Evolutionary conservation across 2,113 vertebrate genomes (phyloP), one percentile per base, ranked within the genome.

Genomic region (Empidonax traillii): DNA sequence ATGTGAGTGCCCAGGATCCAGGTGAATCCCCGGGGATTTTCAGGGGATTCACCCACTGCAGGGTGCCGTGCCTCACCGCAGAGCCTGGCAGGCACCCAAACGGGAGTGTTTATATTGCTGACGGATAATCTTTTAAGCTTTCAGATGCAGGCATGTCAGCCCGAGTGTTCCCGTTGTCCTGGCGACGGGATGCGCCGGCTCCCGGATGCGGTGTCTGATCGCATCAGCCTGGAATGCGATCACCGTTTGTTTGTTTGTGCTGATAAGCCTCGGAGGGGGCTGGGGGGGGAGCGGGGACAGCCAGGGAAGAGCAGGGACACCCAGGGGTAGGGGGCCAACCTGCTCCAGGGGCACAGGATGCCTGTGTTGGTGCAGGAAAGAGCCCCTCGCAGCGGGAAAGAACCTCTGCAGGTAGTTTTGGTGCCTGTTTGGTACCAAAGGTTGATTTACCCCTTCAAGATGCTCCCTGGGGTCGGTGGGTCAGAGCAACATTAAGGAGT

Each of bases 121-220:
- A 56, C 1, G 47, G 94, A 59, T 89, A 49, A 93, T 94, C 95
- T 71, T 55, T 44, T 44, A 21, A 85, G 94, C 94, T 94, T 77
- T 95, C 35, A 7, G 89, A 67, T 62, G 93, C 92, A 8, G 87
- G 82, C 82, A 12, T 91, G 94, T 85, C 78, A 72, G 41, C 53
- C 87, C 86, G 25, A 87, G 91, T 24, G 86, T 41, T 67, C 35
- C 79, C 6, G 87, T 97, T 91, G 95, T 90, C 93, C 69, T 85
- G 94, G 94, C 4, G 63, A 95, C 65, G 14, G 14, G 83, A 74
- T 94, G 93, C 87, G 15, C 39, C 75, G 22, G 87, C 78, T 92
- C 81, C 69, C 21, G 39, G 90, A 80, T 92, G 88, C 69, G 46
- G 71, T 13, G 56, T 44, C 91, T 87, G 94, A 95, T 65, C 47